phyloP scores from a whole-genome alignment of 2,113 vertebrate genomes.

The Cinclus cinclus region DNA sequence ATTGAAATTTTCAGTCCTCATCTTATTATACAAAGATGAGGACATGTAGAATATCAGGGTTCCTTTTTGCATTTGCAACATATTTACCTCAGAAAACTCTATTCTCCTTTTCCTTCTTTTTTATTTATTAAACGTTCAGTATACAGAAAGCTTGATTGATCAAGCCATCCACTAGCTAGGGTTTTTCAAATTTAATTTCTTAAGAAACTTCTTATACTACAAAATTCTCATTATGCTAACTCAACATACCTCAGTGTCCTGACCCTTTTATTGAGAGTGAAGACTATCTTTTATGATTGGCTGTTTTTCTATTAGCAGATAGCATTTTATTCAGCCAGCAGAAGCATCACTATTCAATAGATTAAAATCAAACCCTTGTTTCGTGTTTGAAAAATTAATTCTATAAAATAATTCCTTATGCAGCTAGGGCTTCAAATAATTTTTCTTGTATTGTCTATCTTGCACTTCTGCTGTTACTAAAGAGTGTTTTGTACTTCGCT shows the following conservation, averaged over 20 bases:
- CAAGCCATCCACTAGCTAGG: background rate
- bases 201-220: background rate
- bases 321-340: background rate
- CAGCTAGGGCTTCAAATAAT: background rate
- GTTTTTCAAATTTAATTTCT: background rate
- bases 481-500: background rate
- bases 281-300: background rate
- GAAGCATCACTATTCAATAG: background rate
- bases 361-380: background rate
- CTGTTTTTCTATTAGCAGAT: background rate
- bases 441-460: background rate
- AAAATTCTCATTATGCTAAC: background rate
- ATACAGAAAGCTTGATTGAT: background rate
- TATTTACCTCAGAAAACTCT: background rate
- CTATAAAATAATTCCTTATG: background rate
- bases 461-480: background rate
- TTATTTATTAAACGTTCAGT: background rate
- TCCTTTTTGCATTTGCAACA: background rate
- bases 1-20: background rate
- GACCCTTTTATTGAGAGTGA: background rate
- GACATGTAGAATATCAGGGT: rapidly evolving
- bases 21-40: rapidly evolving
- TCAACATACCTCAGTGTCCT: background rate
- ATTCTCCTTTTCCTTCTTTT: background rate
- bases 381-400: background rate